phyloP scores from a whole-genome alignment of 1,140 invertebrate species.

The Odontomachus brunneus region DNA sequence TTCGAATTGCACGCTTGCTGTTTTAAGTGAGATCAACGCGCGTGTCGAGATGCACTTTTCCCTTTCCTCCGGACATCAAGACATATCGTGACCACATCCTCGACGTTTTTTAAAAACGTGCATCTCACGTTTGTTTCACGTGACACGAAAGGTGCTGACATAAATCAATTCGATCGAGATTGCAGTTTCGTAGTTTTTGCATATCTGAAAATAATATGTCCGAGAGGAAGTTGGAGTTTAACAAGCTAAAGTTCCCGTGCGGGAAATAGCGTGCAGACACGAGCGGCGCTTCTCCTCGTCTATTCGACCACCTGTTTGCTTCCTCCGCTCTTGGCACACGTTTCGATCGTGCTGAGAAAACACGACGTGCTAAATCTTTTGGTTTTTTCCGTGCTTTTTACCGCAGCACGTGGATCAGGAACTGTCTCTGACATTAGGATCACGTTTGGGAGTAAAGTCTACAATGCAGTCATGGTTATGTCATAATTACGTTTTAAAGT shows the following conservation, averaged over 20 bases:
- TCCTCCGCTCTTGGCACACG: conserved; percentile 13
- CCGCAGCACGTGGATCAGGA: no score
- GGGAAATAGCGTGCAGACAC: neutral
- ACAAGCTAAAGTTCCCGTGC: neutral
- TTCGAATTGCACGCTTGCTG: conserved; percentile 32
- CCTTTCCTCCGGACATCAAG: neutral
- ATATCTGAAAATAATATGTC: neutral
- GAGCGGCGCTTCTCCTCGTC: conserved; percentile 6
- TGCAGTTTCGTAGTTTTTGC: conserved; percentile 13
- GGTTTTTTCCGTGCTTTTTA: neutral
- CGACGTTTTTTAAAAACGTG: no score
- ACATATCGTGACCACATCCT: no score
- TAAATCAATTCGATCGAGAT: no score
- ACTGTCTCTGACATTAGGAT: no score
- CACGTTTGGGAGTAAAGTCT: no score
- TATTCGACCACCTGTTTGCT: conserved; percentile 62
- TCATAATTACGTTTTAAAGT: no score
- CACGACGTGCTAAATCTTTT: neutral
- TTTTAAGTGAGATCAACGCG: conserved; percentile 42
- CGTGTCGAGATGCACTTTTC: neutral
- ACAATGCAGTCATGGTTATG: no score
- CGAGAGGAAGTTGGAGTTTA: neutral
- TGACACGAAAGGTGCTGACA: no score
- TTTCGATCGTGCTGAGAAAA: conserved; percentile 18
- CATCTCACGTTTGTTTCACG: no score